Evolutionary conservation across 2,888 invertebrate species (phyloP), one percentile per base, ranked within the genome.

Genomic region (Caradrina kadenii): DNA sequence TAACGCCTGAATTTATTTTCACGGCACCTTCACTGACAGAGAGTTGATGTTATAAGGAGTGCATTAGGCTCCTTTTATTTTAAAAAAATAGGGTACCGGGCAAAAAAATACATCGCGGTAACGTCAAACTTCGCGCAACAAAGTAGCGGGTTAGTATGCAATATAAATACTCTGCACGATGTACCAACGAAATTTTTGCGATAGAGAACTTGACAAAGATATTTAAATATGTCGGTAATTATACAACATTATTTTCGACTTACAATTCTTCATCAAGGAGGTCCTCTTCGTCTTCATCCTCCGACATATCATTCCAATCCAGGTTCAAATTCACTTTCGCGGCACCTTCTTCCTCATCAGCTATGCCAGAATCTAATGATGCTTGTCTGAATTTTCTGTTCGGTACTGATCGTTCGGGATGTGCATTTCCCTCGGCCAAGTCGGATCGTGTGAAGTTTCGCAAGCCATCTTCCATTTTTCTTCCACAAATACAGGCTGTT

Each of bases 341-440:
- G 22, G 56, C 42, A 26, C 80, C 77, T 42, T 87, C 84, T 35
- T 84, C 88, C 65, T 87, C 86, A 45, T 88, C 89, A 42, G 84
- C 86, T 21, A 91, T 89, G 1, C 91, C 92, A 15, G 92, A 91
- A 77, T 93, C 91, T 11, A 86, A 70, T 21, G 91, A 91, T 31
- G 79, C 67, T 66, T 89, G 89, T 22, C 88, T 83, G 42, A 68
- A 77, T 67, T 87, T 81, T 66, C 81, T 71, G 39, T 48, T 62
- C 69, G 77, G 79, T 58, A 63, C 60, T 49, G 56, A 31, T 61
- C 62, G 69, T 45, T 61, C 60, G 26, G 68, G 54, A 39, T 64
- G 84, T 84, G 79, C 80, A 78, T 76, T 80, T 79, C 78, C 76
- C 76, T 80, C 87, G 63, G 74, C 76, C 62, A 85, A 83, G 69